Conservation (phyloP, 1,140 invertebrate genomes). For the Mesaphorura yosii region DNA sequence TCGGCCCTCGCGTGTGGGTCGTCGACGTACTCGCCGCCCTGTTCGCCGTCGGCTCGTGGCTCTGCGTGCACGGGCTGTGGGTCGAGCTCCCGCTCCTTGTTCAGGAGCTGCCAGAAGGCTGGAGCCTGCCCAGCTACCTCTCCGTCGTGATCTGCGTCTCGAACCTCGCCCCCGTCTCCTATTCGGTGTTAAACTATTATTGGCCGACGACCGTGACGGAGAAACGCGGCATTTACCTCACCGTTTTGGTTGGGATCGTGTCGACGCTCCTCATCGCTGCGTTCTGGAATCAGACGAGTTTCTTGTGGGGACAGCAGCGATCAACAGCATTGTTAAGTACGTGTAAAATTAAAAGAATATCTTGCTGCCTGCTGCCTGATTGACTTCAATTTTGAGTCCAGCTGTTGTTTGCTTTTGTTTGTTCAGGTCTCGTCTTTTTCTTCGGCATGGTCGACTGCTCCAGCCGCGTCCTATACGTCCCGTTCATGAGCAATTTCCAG, state of each 20-base stretch:
- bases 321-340: conserved; percentile 56
- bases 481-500: conserved; percentile 73
- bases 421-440: conserved; percentile 62
- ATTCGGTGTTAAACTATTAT: conserved; percentile 43
- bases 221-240: conserved; percentile 50
- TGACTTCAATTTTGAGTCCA: background rate
- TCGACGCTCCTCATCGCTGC: conserved; percentile 58
- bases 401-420: background rate
- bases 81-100: conserved; percentile 77
- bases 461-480: conserved; percentile 79
- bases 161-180: conserved; percentile 68
- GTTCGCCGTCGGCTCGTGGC: conserved; percentile 83
- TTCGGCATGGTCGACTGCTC: conserved; percentile 79
- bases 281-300: conserved; percentile 54
- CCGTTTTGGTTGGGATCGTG: conserved; percentile 52
- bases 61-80: conserved; percentile 79
- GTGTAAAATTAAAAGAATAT: no score
- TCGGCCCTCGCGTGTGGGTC: conserved; percentile 37
- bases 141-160: conserved; percentile 69
- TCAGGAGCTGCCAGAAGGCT: conserved; percentile 67
- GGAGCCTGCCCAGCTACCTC: conserved; percentile 75
- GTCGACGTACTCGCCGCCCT: conserved; percentile 59
- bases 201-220: conserved; percentile 44
- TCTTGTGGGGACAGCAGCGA: conserved; percentile 46
- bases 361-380: no score